Evolutionary conservation across 2,797 vertebrate species (phyloP).

Genomic region (Graptemys geographica): DNA sequence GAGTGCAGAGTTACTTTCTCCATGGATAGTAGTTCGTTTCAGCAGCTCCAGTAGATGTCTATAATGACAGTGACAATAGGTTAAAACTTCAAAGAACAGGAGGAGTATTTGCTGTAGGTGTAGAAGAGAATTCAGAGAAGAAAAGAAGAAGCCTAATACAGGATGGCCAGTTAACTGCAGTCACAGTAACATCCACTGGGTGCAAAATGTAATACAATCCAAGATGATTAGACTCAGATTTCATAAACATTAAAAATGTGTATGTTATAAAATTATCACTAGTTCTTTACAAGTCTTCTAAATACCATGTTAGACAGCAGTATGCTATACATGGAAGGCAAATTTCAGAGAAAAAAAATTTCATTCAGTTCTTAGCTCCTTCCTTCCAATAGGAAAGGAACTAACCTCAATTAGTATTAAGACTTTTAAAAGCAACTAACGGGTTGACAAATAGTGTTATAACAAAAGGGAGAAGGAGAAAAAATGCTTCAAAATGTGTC

Average conservation of each 20-base stretch:
- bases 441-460: neutral
- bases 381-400: neutral
- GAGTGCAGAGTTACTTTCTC: constrained; percentile 96
- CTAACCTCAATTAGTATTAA: neutral
- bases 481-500: neutral
- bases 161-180: neutral
- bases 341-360: neutral
- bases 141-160: neutral
- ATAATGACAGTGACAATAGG: constrained; percentile 24
- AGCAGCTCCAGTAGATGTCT: constrained; percentile 94
- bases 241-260: neutral
- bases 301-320: neutral
- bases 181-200: neutral
- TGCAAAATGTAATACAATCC: neutral
- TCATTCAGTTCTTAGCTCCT: neutral
- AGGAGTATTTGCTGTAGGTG: neutral
- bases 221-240: neutral
- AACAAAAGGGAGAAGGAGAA: neutral
- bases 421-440: neutral
- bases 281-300: neutral
- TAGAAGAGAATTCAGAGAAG: constrained; percentile 4
- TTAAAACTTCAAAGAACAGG: neutral
- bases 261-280: neutral
- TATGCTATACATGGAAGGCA: neutral
- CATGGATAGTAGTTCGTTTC: constrained; percentile 89